A percentile compares a stretch with the other conserved stretches of the same genome.
These are phyloP conservation scores for Alviniconcha marisindica DNA, from an alignment of 1,140 invertebrate genomes.

Conservation along the genomic window DNA sequence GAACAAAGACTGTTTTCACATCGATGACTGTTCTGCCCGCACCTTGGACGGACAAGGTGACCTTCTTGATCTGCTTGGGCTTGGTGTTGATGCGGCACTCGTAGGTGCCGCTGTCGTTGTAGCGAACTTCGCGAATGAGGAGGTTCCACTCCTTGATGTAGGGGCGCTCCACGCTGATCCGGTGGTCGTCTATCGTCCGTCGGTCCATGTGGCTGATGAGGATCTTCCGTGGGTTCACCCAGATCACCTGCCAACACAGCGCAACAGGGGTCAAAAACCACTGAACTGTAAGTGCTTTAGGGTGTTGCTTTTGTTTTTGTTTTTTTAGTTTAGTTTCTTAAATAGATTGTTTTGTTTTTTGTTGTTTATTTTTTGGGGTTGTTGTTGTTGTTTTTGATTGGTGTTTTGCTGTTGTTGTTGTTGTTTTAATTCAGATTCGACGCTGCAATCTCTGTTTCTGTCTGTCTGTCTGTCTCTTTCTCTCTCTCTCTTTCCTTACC, in stretches of 20 bases:
- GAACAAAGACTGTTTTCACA: no score
- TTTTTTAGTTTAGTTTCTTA: no score
- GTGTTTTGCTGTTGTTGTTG: no score
- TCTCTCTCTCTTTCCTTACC: no score
- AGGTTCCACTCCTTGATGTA: constrained; percentile 68
- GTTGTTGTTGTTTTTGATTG: no score
- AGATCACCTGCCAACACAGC: constrained; percentile 65
- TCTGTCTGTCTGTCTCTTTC: no score
- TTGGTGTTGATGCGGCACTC: constrained; percentile 67
- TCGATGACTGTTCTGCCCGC: not conserved
- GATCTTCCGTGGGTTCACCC: constrained; percentile 66
- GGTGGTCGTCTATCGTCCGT: constrained; percentile 62
- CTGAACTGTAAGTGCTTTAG: not conserved
- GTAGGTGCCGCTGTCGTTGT: constrained; percentile 65
- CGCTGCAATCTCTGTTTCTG: no score
- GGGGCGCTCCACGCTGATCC: constrained; percentile 67
- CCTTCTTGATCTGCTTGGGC: constrained; percentile 59
- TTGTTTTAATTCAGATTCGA: no score
- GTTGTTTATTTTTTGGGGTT: no score
- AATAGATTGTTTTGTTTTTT: no score
- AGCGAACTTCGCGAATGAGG: constrained; percentile 60
- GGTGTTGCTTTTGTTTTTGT: no score
- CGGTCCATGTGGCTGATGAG: constrained; percentile 63
- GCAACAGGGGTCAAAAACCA: no score
- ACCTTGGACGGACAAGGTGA: constrained; percentile 67